Percentiles rank a stretch among this genome's conserved stretches.
phyloP scores from a whole-genome alignment of 2,888 invertebrate genomes.

The Temnothorax ravouxi region DNA sequence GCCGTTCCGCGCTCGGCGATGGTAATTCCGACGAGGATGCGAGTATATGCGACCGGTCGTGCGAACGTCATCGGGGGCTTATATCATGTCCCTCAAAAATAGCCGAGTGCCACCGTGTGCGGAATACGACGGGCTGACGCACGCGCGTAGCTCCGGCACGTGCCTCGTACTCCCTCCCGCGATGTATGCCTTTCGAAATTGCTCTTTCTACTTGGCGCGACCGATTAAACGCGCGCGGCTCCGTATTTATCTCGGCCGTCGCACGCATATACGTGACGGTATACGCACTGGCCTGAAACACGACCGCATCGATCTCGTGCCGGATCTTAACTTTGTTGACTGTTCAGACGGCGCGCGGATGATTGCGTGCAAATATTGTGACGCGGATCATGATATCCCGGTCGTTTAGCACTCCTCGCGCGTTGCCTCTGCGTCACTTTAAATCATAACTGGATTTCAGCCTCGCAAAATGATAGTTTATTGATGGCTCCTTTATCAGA shows the following conservation, averaged over 20 bases:
- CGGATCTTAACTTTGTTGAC: slow-evolving; percentile 51
- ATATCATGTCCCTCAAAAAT: slow-evolving; percentile 80
- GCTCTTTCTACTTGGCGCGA: slow-evolving; percentile 75
- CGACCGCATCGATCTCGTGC: slow-evolving; percentile 63
- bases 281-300: slow-evolving; percentile 60
- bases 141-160: slow-evolving; percentile 83
- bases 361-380: slow-evolving; percentile 43
- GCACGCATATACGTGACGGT: slow-evolving; percentile 60
- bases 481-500: neutral
- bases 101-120: slow-evolving; percentile 79
- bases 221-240: slow-evolving; percentile 74
- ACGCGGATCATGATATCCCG: slow-evolving; percentile 16
- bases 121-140: slow-evolving; percentile 78
- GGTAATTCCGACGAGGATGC: slow-evolving; percentile 72
- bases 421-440: too few species aligned
- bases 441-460: neutral
- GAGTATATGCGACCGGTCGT: slow-evolving; percentile 44
- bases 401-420: neutral
- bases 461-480: neutral
- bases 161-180: slow-evolving; percentile 77
- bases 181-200: slow-evolving; percentile 69
- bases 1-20: slow-evolving; percentile 61
- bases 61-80: slow-evolving; percentile 75
- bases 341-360: slow-evolving; percentile 37
- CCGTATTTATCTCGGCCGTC: slow-evolving; percentile 71